These are phyloP conservation scores for Puntigrus tetrazona DNA, from an alignment of 2,113 vertebrate genomes.

Conservation along the genomic window DNA sequence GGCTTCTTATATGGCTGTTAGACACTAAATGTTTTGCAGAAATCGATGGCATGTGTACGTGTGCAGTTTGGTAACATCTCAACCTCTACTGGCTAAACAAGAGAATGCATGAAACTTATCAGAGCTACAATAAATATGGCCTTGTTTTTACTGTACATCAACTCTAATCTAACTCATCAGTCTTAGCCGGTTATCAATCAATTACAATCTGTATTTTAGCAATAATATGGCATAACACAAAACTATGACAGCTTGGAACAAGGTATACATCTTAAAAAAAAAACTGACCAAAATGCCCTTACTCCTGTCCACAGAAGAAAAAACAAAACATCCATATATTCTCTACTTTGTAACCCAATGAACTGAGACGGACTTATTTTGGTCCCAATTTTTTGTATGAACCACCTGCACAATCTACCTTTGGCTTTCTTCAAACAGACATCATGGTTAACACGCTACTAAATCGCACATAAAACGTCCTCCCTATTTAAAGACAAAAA, in stretches of 20 bases:
- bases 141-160: conserved; percentile 1
- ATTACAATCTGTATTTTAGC: neutral
- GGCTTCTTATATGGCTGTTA: neutral
- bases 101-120: neutral
- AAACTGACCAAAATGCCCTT: neutral
- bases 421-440: conserved; percentile 28
- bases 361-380: neutral
- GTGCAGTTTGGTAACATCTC: neutral
- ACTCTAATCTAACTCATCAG: no score
- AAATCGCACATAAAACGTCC: neutral
- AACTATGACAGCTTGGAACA: neutral
- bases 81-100: neutral
- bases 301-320: neutral
- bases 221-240: neutral
- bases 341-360: neutral
- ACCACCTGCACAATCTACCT: neutral
- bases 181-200: neutral
- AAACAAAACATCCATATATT: neutral
- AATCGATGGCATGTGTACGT: neutral
- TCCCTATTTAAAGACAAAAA: neutral
- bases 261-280: neutral
- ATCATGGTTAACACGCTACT: neutral
- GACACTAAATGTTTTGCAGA: neutral
- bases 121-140: conserved; percentile 3
- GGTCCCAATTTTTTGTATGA: neutral